These are phyloP conservation scores for Podotricha telesiphe DNA, from an alignment of 2,888 invertebrate genomes.

Conservation along the genomic window DNA sequence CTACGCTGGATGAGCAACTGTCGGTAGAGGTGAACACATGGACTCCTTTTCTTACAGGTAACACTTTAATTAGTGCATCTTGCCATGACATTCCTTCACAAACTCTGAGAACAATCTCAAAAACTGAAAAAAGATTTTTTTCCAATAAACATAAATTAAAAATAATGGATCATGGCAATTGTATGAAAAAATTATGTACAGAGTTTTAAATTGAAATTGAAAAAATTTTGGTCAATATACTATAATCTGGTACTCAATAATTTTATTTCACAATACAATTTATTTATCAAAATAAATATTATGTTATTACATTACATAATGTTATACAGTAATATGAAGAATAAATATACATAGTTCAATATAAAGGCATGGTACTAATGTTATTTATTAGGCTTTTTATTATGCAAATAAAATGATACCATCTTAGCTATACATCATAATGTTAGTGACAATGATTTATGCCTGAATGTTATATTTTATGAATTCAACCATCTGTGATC, in stretches of 20 bases:
- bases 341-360: neutral
- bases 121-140: slow-evolving; percentile 84
- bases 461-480: neutral
- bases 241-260: too few species aligned
- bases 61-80: slow-evolving; percentile 88
- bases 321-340: neutral
- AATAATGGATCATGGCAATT: too few species aligned
- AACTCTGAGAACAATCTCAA: slow-evolving; percentile 90
- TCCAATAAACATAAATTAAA: neutral
- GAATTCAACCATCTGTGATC: neutral
- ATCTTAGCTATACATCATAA: neutral
- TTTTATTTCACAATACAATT: too few species aligned
- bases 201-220: too few species aligned
- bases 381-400: neutral
- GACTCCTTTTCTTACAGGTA: slow-evolving; percentile 91
- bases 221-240: too few species aligned
- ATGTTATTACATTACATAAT: too few species aligned
- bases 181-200: too few species aligned
- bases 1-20: slow-evolving; percentile 55
- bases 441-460: slow-evolving; percentile 4
- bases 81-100: slow-evolving; percentile 91
- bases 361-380: neutral
- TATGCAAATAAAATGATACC: neutral
- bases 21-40: slow-evolving; percentile 65
- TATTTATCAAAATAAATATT: too few species aligned